phyloP scores from a whole-genome alignment of 2,888 invertebrate species.

The Pollenia labialis region DNA sequence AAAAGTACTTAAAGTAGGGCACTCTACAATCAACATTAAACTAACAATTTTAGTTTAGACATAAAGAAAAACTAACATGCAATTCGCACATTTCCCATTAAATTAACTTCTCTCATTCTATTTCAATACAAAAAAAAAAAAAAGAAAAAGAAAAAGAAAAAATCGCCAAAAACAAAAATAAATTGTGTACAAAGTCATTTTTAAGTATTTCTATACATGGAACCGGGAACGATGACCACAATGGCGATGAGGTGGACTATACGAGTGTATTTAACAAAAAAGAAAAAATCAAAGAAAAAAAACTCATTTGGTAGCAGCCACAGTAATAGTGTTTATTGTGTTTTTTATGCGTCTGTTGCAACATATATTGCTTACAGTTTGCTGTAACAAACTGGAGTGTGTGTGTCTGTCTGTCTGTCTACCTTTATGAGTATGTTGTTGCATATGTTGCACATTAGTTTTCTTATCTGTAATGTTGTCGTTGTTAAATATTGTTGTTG shows the following conservation, averaged over 20 bases:
- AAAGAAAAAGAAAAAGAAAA: conserved; percentile 5
- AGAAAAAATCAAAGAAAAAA: background rate
- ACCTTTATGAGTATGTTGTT: conserved; percentile 66
- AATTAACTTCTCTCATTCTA: conserved; percentile 63
- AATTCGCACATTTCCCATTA: conserved; percentile 66
- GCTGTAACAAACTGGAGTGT: background rate
- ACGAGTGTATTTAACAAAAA: conserved; percentile 49
- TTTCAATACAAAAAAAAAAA: background rate
- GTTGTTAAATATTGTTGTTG: conserved; percentile 68
- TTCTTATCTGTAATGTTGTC: conserved; percentile 70
- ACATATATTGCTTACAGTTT: conserved; percentile 16
- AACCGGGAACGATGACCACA: conserved; percentile 47
- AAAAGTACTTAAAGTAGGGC: conserved; percentile 21
- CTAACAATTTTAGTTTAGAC: conserved; percentile 15
- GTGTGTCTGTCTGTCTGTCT: background rate
- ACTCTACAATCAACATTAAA: conserved; percentile 11
- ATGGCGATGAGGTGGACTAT: conserved; percentile 41
- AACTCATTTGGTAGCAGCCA: conserved; percentile 64
- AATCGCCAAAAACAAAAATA: conserved; percentile 30
- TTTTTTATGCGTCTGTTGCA: conserved; percentile 66
- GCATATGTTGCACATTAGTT: conserved; percentile 73
- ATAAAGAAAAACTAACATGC: conserved; percentile 38
- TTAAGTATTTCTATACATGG: conserved; percentile 51
- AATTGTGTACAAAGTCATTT: conserved; percentile 62
- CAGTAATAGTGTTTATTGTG: conserved; percentile 69